Evolutionary conservation across 35 echinoderm and acorn worm species (phyloP), one percentile per base, ranked within the genome.

Genomic region (Holothuria glaberrima): DNA sequence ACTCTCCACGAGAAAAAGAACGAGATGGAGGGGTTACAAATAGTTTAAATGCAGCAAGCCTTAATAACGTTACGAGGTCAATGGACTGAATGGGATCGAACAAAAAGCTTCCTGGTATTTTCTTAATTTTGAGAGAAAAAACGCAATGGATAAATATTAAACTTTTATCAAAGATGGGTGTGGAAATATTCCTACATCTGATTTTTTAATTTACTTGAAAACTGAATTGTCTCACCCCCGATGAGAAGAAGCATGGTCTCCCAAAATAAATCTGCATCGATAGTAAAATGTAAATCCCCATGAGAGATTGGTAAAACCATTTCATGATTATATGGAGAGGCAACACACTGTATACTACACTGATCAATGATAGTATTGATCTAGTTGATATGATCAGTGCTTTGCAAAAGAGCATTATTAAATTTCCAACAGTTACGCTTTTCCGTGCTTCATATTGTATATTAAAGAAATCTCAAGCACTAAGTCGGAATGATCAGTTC

Each of bases 231-330:
- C 28, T 66, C 63, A 66, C 63, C 63, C 28, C 63, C 16, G 16
- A 66, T 66, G 4, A 66, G 3, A 30, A 66, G 16, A 6, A 66
- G 16, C 63, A 16, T 6, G 16, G 63, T 66, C 28, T 66, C 28
- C 63, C 63, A 66, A 30, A 66, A 66, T 66, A 66, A 66, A 66
- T 66, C 63, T 22, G 63, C 63, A 66, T 66, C 63, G 16, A 16
- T 66, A 66, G 63, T 66, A 66, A 66, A 66, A 66, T 66, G 63
- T 16, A 66, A 66, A 66, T 66, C 63, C 21, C 28, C 21, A 30
- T 6, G 4, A 4, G 63, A 16, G 63, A 66, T 66, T 66, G 21
- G 3, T 66, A 22, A 66, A 66, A 66, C 21, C 63, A 6, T 4
- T 6, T 66, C 63, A 66, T 16, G 63, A 16, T 24, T 46, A 46